Percentiles rank a stretch among this genome's conserved stretches.
Evolutionary conservation across 2,797 vertebrate species (phyloP).

Genomic region (Phalanger gymnotis): DNA sequence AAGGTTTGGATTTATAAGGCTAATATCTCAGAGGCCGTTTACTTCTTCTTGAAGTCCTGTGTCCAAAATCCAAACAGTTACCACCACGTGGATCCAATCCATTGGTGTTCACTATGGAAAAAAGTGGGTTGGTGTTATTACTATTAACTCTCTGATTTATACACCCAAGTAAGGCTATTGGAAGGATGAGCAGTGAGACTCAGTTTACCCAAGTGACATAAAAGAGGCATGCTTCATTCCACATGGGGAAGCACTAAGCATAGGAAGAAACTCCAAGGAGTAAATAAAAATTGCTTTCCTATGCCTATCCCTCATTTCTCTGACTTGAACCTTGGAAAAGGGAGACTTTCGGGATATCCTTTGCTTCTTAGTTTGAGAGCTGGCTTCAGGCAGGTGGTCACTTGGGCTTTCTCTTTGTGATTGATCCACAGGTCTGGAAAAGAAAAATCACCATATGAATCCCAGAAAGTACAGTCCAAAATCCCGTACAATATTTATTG

Average conservation of each 20-base stretch:
- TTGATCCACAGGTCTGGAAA: constrained; percentile 68
- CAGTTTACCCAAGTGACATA: neutral
- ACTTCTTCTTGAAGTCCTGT: neutral
- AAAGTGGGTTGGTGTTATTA: neutral
- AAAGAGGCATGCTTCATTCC: neutral
- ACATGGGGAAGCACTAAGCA: neutral
- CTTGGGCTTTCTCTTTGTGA: constrained; percentile 14
- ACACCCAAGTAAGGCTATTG: neutral
- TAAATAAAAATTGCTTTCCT: neutral
- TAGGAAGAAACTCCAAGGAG: neutral
- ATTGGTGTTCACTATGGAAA: neutral
- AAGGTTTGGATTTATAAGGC: neutral
- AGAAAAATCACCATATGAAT: neutral
- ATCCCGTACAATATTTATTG: fast-evolving
- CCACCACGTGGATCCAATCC: neutral
- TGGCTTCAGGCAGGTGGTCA: neutral
- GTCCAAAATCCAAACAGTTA: neutral
- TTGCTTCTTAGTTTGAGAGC: constrained; percentile 58
- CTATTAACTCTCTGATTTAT: neutral
- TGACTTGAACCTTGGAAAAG: constrained; percentile 73
- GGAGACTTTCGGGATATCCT: constrained; percentile 26
- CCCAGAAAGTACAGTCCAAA: neutral
- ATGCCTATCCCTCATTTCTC: neutral
- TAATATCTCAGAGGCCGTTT: neutral
- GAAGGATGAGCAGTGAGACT: neutral